phyloP scores from a whole-genome alignment of 2,113 vertebrate species.

The Andinoacara biseriatus region DNA sequence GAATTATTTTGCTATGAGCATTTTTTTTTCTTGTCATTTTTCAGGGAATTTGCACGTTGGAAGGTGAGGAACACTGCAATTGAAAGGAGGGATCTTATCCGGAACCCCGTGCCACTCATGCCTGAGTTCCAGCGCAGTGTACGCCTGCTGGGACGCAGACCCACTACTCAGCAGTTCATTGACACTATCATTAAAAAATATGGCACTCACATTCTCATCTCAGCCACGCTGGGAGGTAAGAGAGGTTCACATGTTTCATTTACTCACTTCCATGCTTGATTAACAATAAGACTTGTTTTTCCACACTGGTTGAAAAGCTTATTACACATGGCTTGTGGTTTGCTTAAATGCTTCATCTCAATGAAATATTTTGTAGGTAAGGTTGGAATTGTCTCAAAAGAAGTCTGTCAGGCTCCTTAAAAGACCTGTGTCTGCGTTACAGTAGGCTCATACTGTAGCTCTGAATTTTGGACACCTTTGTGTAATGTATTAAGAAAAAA shows the following conservation, averaged over 20 bases:
- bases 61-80: constrained; percentile 99
- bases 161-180: constrained; percentile 97
- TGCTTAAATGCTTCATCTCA: not conserved
- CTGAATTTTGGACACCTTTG: too few relatives aligned
- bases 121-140: constrained; percentile 98
- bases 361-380: not conserved
- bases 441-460: too few relatives aligned
- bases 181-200: constrained; percentile 99
- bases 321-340: constrained; percentile 8
- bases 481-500: not conserved
- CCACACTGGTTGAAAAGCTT: constrained; percentile 12
- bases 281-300: constrained; percentile 20
- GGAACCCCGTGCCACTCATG: constrained; percentile 95
- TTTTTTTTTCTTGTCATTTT: not conserved
- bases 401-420: not conserved
- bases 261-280: constrained; percentile 21
- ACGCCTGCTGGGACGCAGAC: constrained; percentile 94
- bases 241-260: constrained; percentile 38
- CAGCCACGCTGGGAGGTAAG: constrained; percentile 97
- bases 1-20: constrained; percentile 5
- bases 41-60: constrained; percentile 99
- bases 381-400: not conserved
- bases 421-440: too few relatives aligned
- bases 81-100: constrained; percentile 93
- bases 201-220: constrained; percentile 99